phyloP scores from a whole-genome alignment of 2,888 invertebrate species.

The Sminthurides aquaticus region DNA sequence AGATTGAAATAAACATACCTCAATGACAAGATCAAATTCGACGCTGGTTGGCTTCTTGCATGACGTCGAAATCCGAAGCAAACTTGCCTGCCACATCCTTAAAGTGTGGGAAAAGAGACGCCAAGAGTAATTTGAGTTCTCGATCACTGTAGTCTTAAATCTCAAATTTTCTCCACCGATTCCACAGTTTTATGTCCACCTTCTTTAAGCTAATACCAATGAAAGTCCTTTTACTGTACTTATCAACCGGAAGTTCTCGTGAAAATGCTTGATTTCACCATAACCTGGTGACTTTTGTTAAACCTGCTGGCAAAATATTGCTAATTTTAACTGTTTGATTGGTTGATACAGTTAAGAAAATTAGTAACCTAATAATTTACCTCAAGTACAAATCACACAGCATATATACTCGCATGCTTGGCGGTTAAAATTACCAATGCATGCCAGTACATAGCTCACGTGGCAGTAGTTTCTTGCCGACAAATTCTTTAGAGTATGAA shows the following conservation, averaged over 20 bases:
- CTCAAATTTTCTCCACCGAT: slow-evolving; percentile 61
- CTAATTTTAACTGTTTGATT: no score
- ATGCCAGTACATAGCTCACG: no score
- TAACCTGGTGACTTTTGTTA: no score
- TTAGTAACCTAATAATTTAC: no score
- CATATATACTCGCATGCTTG: no score
- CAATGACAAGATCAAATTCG: slow-evolving; percentile 24
- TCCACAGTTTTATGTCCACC: slow-evolving; percentile 18
- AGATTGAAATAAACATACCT: slow-evolving; percentile 23
- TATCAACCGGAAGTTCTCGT: slow-evolving; percentile 85
- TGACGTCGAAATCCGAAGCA: slow-evolving; percentile 29
- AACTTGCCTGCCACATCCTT: slow-evolving; percentile 30
- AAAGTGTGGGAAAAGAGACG: slow-evolving; percentile 27
- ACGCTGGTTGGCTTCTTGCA: slow-evolving; percentile 22
- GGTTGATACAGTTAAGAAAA: no score
- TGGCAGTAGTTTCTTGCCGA: no score
- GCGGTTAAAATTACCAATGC: no score
- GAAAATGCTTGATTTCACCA: slow-evolving; percentile 63
- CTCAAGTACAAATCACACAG: no score
- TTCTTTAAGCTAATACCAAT: slow-evolving; percentile 10
- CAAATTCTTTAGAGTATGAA: no score
- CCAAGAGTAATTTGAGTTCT: slow-evolving; percentile 56
- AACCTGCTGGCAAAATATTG: no score
- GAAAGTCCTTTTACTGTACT: slow-evolving; percentile 55
- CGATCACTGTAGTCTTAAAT: slow-evolving; percentile 67